Percentiles rank a stretch among this genome's conserved stretches.
Evolutionary conservation across 2,888 invertebrate species (phyloP).

Genomic region (Antitype chi): DNA sequence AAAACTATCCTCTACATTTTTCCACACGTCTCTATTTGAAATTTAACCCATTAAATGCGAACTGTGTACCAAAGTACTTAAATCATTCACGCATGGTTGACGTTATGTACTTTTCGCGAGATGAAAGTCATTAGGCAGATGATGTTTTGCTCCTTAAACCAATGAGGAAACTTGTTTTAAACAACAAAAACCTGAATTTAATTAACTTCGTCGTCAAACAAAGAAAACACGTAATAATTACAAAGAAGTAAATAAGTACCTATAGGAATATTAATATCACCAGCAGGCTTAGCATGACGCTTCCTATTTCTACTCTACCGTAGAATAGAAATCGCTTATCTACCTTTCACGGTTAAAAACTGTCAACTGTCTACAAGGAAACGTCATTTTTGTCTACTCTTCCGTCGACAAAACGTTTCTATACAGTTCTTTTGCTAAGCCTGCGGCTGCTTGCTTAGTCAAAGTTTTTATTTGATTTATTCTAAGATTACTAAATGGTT

Average conservation of each 20-base stretch:
- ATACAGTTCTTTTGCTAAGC: no score
- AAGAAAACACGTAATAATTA: slow-evolving; percentile 25
- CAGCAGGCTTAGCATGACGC: no score
- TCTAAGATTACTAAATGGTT: background rate
- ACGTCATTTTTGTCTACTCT: no score
- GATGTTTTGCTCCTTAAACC: slow-evolving; percentile 34
- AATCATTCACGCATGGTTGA: slow-evolving; percentile 19
- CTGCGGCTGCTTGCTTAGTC: background rate
- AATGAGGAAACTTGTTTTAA: slow-evolving; percentile 52
- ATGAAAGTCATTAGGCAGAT: slow-evolving; percentile 47
- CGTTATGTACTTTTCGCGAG: slow-evolving; percentile 29
- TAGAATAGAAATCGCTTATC: no score
- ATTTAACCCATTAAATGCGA: slow-evolving; percentile 28
- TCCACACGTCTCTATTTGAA: slow-evolving; percentile 24
- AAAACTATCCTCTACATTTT: background rate
- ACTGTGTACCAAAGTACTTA: background rate
- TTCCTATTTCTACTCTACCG: no score
- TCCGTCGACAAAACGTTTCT: no score
- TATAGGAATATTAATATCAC: background rate
- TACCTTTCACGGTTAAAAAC: no score
- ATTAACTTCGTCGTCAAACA: slow-evolving; percentile 33
- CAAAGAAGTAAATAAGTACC: background rate
- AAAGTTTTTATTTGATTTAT: slow-evolving; percentile 1
- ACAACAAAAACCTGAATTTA: slow-evolving; percentile 45
- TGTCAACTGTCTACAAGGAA: no score